phyloP scores from a whole-genome alignment of 2,113 vertebrate genomes.

The Sceloporus undulatus region DNA sequence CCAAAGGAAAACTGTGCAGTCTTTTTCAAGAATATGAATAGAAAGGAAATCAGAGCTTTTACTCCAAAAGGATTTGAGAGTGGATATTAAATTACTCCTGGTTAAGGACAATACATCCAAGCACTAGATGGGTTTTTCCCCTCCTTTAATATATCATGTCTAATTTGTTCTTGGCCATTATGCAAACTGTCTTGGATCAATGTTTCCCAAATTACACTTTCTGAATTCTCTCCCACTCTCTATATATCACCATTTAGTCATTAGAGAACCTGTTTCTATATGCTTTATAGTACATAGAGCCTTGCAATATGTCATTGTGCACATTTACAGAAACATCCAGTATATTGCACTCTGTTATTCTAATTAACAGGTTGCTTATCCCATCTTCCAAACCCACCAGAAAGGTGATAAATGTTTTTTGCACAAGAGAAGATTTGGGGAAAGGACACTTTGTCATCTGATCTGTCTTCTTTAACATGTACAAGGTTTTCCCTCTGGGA shows the following conservation, averaged over 20 bases:
- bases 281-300: background rate
- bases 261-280: conserved; percentile 2
- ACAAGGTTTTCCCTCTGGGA: background rate
- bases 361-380: conserved; percentile 38
- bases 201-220: background rate
- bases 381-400: background rate
- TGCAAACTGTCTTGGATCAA: background rate
- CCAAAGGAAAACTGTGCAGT: background rate
- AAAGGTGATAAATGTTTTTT: conserved; percentile 37
- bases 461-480: conserved; percentile 31
- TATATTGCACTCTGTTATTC: conserved; percentile 10
- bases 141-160: background rate
- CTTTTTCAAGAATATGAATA: background rate
- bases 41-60: background rate
- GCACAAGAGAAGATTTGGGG: background rate
- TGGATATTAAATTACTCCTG: background rate
- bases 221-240: background rate
- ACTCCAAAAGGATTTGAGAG: background rate
- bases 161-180: background rate
- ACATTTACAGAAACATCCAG: background rate
- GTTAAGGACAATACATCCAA: background rate
- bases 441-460: conserved; percentile 34
- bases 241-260: accelerated
- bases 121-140: background rate
- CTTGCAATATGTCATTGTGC: background rate